Evolutionary conservation across 2,888 invertebrate species (phyloP).

Genomic region (Limenitis camilla): DNA sequence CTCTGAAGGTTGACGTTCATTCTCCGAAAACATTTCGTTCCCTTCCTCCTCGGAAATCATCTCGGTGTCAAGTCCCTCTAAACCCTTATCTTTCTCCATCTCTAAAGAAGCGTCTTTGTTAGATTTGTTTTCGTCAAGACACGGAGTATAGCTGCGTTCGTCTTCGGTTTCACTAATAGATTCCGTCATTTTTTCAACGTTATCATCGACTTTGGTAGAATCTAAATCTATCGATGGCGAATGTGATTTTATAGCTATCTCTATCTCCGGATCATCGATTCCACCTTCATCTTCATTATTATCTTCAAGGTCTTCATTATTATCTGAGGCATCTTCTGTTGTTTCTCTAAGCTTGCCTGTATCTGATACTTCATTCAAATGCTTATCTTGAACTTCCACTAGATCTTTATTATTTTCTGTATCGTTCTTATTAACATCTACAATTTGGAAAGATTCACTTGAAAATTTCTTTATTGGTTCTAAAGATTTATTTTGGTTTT

Average conservation of each 20-base stretch:
- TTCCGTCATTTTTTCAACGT: constrained; percentile 66
- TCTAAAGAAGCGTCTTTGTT: constrained; percentile 50
- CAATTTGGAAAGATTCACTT: neutral
- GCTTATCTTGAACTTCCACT: constrained; percentile 11
- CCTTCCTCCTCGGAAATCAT: constrained; percentile 84
- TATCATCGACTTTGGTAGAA: constrained; percentile 23
- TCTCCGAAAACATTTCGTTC: constrained; percentile 77
- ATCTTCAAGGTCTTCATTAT: constrained; percentile 14
- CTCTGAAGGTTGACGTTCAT: constrained; percentile 62
- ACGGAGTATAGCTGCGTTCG: constrained; percentile 82
- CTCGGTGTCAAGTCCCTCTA: constrained; percentile 81
- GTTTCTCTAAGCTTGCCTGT: neutral
- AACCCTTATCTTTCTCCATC: constrained; percentile 53
- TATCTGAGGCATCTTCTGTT: neutral
- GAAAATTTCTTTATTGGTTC: neutral
- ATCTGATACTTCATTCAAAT: constrained; percentile 11
- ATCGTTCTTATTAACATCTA: neutral
- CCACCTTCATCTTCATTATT: too few species aligned
- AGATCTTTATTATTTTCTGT: neutral
- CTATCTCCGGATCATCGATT: constrained; percentile 18
- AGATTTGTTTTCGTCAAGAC: constrained; percentile 78
- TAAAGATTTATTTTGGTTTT: neutral
- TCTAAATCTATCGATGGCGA: constrained; percentile 44
- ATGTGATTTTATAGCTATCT: constrained; percentile 21
- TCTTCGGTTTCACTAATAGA: constrained; percentile 78